A percentile compares a stretch with the other conserved stretches of the same genome.
Evolutionary conservation across 30 jellyfish, hydroid and myxozoan species (phyloP).

Genomic region (Aurelia aurita): DNA sequence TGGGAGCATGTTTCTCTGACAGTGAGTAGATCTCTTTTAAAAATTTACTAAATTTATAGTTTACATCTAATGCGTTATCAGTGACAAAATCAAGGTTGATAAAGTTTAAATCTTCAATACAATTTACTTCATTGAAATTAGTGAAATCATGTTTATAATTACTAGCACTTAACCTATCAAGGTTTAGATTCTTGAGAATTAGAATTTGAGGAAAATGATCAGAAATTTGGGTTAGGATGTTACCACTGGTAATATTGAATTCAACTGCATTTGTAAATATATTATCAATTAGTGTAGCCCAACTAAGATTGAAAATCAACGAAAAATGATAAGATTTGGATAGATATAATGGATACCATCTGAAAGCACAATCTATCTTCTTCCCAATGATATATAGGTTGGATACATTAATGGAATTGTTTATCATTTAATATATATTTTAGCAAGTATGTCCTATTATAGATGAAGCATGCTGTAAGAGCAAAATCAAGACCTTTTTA

Average conservation of each 20-base stretch:
- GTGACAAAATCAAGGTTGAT: conserved; percentile 17
- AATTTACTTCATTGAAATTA: conserved; percentile 4
- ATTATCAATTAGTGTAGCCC: no score
- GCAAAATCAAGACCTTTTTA: no score
- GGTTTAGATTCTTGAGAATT: conserved; percentile 9
- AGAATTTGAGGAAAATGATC: conserved; percentile 4
- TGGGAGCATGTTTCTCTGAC: conserved; percentile 38
- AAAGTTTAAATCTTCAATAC: conserved; percentile 6
- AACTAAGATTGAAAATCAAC: no score
- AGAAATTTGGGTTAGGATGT: no score
- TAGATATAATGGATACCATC: no score
- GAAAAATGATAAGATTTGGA: no score
- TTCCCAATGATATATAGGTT: no score
- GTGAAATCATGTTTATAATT: conserved; percentile 8
- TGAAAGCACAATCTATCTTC: no score
- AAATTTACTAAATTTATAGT: conserved; percentile 14
- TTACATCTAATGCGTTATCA: conserved; percentile 13
- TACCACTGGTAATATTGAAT: conserved; percentile 8
- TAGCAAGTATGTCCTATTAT: no score
- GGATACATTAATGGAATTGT: no score
- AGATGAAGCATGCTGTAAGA: no score
- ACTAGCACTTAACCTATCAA: not conserved
- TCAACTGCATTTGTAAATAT: conserved; percentile 10
- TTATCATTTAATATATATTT: no score
- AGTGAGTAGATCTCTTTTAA: conserved; percentile 26